These are phyloP conservation scores for Ectemnius cavifrons DNA, from an alignment of 2,888 invertebrate genomes.

Conservation along the genomic window DNA sequence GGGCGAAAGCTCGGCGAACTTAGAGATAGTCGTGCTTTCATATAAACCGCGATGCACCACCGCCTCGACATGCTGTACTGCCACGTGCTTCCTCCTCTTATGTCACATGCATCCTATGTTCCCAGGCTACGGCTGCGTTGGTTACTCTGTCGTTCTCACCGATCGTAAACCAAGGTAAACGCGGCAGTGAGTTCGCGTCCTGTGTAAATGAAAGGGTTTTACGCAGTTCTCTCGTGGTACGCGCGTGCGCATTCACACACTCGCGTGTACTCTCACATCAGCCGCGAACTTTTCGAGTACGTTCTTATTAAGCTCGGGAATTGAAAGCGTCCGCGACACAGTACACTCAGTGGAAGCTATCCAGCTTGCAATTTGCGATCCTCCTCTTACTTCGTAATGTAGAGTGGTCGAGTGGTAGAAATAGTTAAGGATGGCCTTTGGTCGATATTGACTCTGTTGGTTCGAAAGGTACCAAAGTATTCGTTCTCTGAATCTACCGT, in stretches of 20 bases:
- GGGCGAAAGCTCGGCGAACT: slow-evolving; percentile 52
- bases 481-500: too few species aligned
- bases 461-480: too few species aligned
- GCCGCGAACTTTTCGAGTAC: slow-evolving; percentile 12
- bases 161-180: slow-evolving; percentile 53
- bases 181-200: slow-evolving; percentile 25
- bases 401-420: too few species aligned
- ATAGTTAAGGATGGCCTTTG: too few species aligned
- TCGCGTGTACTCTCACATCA: not conserved
- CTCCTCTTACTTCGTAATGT: too few species aligned
- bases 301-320: slow-evolving; percentile 51
- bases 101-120: slow-evolving; percentile 11
- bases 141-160: slow-evolving; percentile 25
- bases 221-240: slow-evolving; percentile 16
- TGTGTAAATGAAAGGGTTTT: slow-evolving; percentile 52
- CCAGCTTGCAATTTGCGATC: too few species aligned
- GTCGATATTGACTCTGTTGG: too few species aligned
- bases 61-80: slow-evolving; percentile 16
- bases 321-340: slow-evolving; percentile 20
- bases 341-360: not conserved
- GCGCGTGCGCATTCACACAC: not conserved
- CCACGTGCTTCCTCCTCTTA: slow-evolving; percentile 3
- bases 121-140: not conserved
- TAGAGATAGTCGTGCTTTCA: slow-evolving; percentile 48
- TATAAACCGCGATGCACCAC: slow-evolving; percentile 30